phyloP scores from a whole-genome alignment of 1,140 invertebrate genomes.

The Delia radicum region DNA sequence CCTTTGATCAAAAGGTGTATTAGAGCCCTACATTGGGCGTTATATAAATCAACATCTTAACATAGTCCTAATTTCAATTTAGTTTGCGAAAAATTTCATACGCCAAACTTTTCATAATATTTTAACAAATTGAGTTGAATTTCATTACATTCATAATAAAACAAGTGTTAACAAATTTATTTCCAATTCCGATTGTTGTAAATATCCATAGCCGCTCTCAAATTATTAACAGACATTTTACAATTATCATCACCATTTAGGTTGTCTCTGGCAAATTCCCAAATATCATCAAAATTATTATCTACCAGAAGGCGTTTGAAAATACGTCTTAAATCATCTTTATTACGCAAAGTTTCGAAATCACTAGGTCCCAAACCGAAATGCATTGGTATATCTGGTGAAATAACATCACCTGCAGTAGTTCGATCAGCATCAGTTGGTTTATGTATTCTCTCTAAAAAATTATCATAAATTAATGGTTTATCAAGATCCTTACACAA shows the following conservation, averaged over 20 bases:
- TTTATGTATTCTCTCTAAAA: background rate
- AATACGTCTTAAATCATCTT: slow-evolving; percentile 31
- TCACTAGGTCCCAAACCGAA: slow-evolving; percentile 35
- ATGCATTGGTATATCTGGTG: slow-evolving; percentile 29
- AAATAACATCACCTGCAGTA: slow-evolving; percentile 32
- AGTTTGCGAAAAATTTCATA: too few relatives aligned
- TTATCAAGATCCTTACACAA: slow-evolving; percentile 38
- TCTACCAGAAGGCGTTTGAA: slow-evolving; percentile 33
- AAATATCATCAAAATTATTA: slow-evolving; percentile 35
- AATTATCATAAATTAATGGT: background rate
- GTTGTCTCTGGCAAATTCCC: slow-evolving; percentile 28
- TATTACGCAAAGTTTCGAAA: slow-evolving; percentile 35
- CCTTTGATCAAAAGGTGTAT: too few relatives aligned
- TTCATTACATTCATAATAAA: background rate
- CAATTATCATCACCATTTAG: background rate
- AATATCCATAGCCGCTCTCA: background rate
- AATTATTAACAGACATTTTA: slow-evolving; percentile 9
- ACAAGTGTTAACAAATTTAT: background rate
- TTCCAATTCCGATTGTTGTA: background rate
- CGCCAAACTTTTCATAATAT: too few relatives aligned
- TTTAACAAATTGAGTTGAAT: too few relatives aligned
- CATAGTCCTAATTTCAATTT: too few relatives aligned
- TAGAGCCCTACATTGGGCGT: too few relatives aligned
- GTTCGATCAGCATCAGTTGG: slow-evolving; percentile 2
- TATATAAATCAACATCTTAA: too few relatives aligned